Evolutionary conservation across 2,888 invertebrate species (phyloP), one percentile per base, ranked within the genome.

Genomic region (Scrobipalpa atriplicella): DNA sequence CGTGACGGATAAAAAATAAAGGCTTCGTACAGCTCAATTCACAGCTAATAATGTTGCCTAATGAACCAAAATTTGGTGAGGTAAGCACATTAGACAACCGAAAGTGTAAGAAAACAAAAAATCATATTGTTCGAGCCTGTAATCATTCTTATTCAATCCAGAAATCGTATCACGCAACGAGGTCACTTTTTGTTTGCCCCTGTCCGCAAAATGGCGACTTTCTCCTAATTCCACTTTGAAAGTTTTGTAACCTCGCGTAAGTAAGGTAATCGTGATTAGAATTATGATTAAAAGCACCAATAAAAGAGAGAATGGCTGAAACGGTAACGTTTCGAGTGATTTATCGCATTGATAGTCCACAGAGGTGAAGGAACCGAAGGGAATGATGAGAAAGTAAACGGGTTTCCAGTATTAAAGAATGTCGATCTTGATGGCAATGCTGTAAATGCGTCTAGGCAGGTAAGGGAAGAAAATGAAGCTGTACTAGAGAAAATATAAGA

Each of bases 221-320:
- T 89, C 88, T 81, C 84, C 79, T 74, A 82, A 78, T 79, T 78
- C 78, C 78, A 75, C 75, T 78, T 77, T 73, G 78, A 80, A 78
- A 81, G 82, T 83, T 80, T 78, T 75, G 79, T 81, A 81, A 82
- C 78, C 76, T 72, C 76, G 78, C 77, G 80, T 80, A 83, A 81
- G 81, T 80, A 81, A 80, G 80, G 78, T 84, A 82, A 84, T 82
- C 85, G 86, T 86, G 86, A 83, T 80, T 73, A 70, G 80, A 74
- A 70, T 83, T 70, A 75, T 74, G 80, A 85, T 84, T 82, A 80
- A 81, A 76, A 70, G 66, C 67, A 72, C 72, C 64, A 73, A 75
- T 78, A 74, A 72, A 77, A 81, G 73, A 72, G 74, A 74, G 78
- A 82, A 77, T 76, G 79, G 73, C 67, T 66, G 64, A 67, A 70